phyloP scores from a whole-genome alignment of 2,113 vertebrate genomes.

The Tapirus terrestris region DNA sequence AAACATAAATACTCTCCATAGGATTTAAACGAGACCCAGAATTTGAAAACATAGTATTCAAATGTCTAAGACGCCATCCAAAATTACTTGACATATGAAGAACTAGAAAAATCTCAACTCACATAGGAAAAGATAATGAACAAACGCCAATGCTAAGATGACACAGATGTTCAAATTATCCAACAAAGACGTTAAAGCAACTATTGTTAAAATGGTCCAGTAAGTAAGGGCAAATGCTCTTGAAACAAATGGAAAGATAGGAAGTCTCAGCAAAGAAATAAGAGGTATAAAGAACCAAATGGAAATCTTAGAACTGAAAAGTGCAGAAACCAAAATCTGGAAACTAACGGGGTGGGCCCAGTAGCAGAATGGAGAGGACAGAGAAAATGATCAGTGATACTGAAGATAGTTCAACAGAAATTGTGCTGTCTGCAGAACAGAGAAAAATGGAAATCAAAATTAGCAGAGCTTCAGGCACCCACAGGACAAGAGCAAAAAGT shows the following conservation, averaged over 20 bases:
- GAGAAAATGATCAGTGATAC: not conserved
- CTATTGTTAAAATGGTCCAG: not conserved
- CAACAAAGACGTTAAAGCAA: not conserved
- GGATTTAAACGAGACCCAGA: not conserved
- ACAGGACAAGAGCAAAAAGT: not conserved
- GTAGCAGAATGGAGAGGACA: not conserved
- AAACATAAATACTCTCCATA: not conserved
- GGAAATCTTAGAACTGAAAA: not conserved
- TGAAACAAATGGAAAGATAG: not conserved
- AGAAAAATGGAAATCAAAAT: not conserved
- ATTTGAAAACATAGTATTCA: not conserved
- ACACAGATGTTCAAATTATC: not conserved
- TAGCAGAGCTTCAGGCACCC: not conserved
- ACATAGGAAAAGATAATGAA: not conserved
- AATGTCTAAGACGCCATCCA: not conserved
- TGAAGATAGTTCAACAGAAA: not conserved
- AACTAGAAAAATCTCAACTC: not conserved
- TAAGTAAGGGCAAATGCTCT: not conserved
- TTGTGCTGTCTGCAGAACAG: not conserved
- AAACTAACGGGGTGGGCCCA: not conserved
- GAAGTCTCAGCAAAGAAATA: not conserved
- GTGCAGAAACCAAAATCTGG: not conserved
- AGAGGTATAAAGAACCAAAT: not conserved
- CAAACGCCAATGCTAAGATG: not conserved
- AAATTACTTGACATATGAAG: not conserved